Percentiles rank a stretch among this genome's conserved stretches.
phyloP scores from a whole-genome alignment of 1,140 invertebrate species.

The Drosophila sechellia region DNA sequence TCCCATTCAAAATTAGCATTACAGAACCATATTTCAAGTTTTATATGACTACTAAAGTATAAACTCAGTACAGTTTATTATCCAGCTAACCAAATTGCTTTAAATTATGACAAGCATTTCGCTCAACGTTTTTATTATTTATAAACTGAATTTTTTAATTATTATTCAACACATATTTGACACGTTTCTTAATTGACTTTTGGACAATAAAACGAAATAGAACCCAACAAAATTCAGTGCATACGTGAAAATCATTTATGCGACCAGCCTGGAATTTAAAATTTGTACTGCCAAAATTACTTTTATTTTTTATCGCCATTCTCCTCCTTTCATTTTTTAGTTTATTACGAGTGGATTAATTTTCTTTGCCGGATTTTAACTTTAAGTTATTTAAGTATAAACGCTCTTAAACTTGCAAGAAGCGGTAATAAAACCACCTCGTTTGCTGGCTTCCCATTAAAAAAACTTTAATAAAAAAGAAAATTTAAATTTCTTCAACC shows the following conservation, averaged over 20 bases:
- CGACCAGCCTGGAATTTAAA: background rate
- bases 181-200: background rate
- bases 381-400: background rate
- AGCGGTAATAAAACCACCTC: slow-evolving; percentile 1
- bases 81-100: background rate
- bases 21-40: background rate
- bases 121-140: background rate
- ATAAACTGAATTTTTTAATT: background rate
- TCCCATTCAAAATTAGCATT: slow-evolving; percentile 6
- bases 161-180: background rate
- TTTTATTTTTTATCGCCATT: background rate
- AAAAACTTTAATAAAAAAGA: slow-evolving; percentile 7
- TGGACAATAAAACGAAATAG: background rate
- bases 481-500: background rate
- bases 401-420: background rate
- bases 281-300: background rate
- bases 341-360: background rate
- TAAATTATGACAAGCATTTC: background rate
- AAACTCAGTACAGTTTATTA: background rate
- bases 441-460: background rate
- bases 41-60: background rate
- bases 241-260: background rate
- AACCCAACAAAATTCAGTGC: background rate
- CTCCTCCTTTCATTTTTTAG: background rate
- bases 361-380: background rate